A percentile compares a stretch with the other conserved stretches of the same genome.
phyloP scores from a whole-genome alignment of 2,113 vertebrate genomes.

The Scophthalmus maximus region DNA sequence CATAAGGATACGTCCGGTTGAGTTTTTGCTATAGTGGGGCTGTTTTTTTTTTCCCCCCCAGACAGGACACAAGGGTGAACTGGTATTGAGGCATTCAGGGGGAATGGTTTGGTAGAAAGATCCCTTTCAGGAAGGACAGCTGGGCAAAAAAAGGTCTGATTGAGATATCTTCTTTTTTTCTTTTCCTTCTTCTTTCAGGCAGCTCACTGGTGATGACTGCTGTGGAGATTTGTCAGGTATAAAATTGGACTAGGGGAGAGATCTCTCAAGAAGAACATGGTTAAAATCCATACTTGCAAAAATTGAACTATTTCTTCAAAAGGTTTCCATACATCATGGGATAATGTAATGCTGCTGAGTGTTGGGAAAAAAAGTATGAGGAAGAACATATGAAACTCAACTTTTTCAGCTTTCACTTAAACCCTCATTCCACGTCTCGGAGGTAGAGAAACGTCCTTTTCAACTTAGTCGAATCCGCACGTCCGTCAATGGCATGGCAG shows the following conservation, averaged over 20 bases:
- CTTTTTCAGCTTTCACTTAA: constrained; percentile 13
- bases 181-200: constrained; percentile 23
- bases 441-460: background rate
- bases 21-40: background rate
- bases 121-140: constrained; percentile 41
- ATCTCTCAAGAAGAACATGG: constrained; percentile 34
- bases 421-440: background rate
- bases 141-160: constrained; percentile 33
- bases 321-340: background rate
- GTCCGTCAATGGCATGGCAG: background rate
- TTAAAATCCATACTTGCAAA: constrained; percentile 19
- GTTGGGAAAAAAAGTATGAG: background rate
- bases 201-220: constrained; percentile 10
- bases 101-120: constrained; percentile 49
- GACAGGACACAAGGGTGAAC: constrained; percentile 28
- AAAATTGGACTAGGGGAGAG: constrained; percentile 23
- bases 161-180: constrained; percentile 16
- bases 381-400: background rate
- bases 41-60: background rate
- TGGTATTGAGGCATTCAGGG: constrained; percentile 42
- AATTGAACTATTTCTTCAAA: constrained; percentile 6
- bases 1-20: background rate
- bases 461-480: constrained; percentile 12
- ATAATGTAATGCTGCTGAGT: constrained; percentile 13
- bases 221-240: constrained; percentile 44